Evolutionary conservation across 1,140 invertebrate genomes (phyloP), one percentile per base, ranked within the genome.

Genomic region (Panonychus citri): DNA sequence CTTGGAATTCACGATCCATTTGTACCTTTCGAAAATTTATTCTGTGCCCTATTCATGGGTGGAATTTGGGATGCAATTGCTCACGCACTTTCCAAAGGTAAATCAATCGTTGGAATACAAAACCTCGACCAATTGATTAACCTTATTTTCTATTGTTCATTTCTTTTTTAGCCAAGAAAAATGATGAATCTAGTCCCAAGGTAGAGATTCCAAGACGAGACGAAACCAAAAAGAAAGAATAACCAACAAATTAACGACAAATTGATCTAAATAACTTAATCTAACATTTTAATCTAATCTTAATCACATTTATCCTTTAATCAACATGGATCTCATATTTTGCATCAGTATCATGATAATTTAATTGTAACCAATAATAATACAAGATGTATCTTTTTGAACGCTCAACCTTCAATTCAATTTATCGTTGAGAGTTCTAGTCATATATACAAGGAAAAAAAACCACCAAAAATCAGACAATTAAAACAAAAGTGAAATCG

Each of bases 1-100:
- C 74, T 98, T 57, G 88, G 91, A 56, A 96, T 98, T 64, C 86
- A 93, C 64, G 94, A 99, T 77, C 94, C 94, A 46, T 96, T 98
- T 70, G 77, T 91, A 60, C 94, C 94, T 46, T 93, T 99, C 67
- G 94, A 99, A 73, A 99, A 98, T 71, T 74, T 98, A 25, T 84
- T 90, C 72, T 97, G 91, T 69, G 86, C 90, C 17, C 73, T 98
- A 48, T 96, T 96, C 74, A 78, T 98, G 68, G 94, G 94, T 53
- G 94, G 94, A 54, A 86, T 98, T 66, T 95, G 88, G 83, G 94
- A 98, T 73, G 88, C 88, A 24, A 53, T 64, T 19, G 43, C 53
- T 12, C 48, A 65, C 55, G 30, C 62, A 57, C 7, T 62, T 13
- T 53, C 54, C 25, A 46, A 82, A 54, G 49, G n/a, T 37, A 25